Percentiles rank a stretch among this genome's conserved stretches.
Conservation (phyloP, 2,797 vertebrate species). For the Tamandua tetradactyla region DNA sequence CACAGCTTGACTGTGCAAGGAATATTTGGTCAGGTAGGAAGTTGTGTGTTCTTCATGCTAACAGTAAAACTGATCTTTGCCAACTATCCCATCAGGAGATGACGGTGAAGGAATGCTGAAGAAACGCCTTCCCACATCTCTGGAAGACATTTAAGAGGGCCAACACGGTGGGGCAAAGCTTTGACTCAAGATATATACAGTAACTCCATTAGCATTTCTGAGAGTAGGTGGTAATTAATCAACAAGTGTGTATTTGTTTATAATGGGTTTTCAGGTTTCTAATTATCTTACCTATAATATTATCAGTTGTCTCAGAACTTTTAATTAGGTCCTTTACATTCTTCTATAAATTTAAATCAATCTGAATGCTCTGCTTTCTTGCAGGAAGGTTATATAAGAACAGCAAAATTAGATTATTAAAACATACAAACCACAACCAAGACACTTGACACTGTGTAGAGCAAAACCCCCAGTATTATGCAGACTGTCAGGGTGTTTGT, state of each 20-base stretch:
- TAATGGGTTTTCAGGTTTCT: neutral
- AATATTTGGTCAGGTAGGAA: neutral
- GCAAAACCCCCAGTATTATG: neutral
- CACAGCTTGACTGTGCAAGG: neutral
- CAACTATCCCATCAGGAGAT: neutral
- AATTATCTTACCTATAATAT: neutral
- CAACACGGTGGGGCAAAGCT: neutral
- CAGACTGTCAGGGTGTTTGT: neutral
- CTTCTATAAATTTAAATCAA: neutral
- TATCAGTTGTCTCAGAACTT: neutral
- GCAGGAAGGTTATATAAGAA: neutral
- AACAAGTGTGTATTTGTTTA: neutral
- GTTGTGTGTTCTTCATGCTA: neutral
- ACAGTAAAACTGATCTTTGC: neutral
- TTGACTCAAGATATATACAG: neutral
- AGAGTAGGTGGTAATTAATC: neutral
- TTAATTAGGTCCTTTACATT: neutral
- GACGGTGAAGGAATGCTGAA: neutral
- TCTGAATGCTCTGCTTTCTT: neutral
- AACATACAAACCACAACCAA: neutral
- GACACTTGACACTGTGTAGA: neutral
- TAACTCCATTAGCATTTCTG: neutral
- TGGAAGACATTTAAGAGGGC: neutral
- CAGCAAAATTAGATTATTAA: constrained; percentile 5
- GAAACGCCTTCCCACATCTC: neutral